phyloP scores from a whole-genome alignment of 2,888 invertebrate genomes.

The Corythucha ciliata region DNA sequence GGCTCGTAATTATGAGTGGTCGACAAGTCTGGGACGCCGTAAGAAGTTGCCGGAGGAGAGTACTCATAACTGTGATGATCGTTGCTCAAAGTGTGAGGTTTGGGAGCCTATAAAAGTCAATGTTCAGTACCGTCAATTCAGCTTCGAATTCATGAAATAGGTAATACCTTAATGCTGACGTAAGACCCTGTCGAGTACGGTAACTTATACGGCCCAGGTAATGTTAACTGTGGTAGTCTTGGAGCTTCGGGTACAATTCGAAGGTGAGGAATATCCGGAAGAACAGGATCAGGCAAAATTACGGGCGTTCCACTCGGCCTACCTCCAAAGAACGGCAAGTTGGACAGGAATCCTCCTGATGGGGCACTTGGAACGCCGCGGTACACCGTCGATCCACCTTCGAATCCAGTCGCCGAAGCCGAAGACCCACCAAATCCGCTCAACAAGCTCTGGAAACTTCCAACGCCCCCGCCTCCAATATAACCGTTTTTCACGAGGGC shows the following conservation, averaged over 20 bases:
- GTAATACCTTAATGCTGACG: slow-evolving; percentile 27
- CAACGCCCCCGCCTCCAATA: slow-evolving; percentile 1
- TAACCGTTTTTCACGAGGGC: slow-evolving; percentile 5
- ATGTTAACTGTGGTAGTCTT: slow-evolving; percentile 26
- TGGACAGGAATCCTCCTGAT: slow-evolving; percentile 21
- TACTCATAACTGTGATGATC: too few species aligned
- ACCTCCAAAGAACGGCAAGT: slow-evolving; percentile 10
- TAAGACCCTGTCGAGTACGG: slow-evolving; percentile 26
- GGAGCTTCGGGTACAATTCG: slow-evolving; percentile 24
- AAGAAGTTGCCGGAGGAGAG: too few species aligned
- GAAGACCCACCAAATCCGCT: slow-evolving; percentile 3
- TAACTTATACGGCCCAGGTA: slow-evolving; percentile 25
- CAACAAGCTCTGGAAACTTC: not conserved
- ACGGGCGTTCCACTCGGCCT: slow-evolving; percentile 6
- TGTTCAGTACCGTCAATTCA: too few species aligned
- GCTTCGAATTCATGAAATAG: too few species aligned
- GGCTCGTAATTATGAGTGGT: too few species aligned
- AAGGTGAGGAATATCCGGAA: slow-evolving; percentile 28
- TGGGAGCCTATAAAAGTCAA: too few species aligned
- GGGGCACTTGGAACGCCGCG: slow-evolving; percentile 5
- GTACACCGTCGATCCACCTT: slow-evolving; percentile 15
- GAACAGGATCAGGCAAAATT: slow-evolving; percentile 24
- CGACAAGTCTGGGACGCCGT: too few species aligned
- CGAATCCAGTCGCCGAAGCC: slow-evolving; percentile 1
- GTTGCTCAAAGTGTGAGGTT: too few species aligned